phyloP scores from a whole-genome alignment of 2,113 vertebrate genomes.

The Colinus virginianus region DNA sequence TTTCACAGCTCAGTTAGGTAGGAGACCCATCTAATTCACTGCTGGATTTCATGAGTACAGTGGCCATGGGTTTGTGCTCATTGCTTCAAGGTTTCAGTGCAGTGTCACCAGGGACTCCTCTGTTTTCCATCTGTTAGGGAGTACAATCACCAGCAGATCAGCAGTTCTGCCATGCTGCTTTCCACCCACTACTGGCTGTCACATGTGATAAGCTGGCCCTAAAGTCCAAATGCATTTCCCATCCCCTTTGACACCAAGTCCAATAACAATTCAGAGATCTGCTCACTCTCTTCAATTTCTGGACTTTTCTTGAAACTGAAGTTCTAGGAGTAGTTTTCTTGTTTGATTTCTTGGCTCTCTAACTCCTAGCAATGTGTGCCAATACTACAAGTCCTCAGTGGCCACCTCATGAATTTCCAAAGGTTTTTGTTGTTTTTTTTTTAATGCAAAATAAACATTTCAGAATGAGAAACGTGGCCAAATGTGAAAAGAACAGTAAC shows the following conservation, averaged over 20 bases:
- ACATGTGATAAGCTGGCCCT: not conserved
- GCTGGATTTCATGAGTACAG: accelerated
- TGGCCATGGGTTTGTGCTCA: not conserved
- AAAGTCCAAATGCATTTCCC: not conserved
- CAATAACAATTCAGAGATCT: not conserved
- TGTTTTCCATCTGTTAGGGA: not conserved
- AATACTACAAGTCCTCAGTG: not conserved
- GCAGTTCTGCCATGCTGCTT: not conserved
- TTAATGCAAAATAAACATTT: not conserved
- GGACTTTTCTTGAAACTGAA: not conserved
- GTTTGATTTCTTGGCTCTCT: not conserved
- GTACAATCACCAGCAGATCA: not conserved
- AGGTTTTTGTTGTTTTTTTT: not conserved
- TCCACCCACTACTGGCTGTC: not conserved
- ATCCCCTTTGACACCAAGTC: not conserved
- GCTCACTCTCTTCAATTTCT: not conserved
- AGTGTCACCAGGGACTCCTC: not conserved
- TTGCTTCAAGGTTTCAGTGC: not conserved
- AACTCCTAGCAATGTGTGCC: not conserved
- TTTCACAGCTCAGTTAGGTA: not conserved
- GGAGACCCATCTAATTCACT: not conserved
- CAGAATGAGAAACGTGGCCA: conserved; percentile 21
- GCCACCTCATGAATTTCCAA: not conserved
- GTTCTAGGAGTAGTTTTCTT: not conserved
- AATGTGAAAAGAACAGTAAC: conserved; percentile 6